Percentiles rank a stretch among this genome's conserved stretches.
phyloP scores from a whole-genome alignment of 2,888 invertebrate genomes.

The Monoplex corrugatus region DNA sequence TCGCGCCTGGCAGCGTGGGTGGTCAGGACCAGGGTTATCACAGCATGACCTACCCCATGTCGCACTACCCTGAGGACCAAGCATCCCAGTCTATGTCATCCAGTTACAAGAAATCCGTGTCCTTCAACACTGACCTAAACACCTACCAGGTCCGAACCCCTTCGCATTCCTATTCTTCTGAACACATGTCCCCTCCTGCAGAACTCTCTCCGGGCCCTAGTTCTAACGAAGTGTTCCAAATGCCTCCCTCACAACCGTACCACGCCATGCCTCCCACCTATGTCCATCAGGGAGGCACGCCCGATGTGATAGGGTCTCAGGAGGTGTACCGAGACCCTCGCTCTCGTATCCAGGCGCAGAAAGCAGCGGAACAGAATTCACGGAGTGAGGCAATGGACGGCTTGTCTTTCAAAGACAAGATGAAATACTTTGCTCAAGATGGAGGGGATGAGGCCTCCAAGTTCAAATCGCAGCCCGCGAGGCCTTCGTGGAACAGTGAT shows the following conservation, averaged over 20 bases:
- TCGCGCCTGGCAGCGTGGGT: slow-evolving; percentile 74
- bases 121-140: slow-evolving; percentile 81
- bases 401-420: slow-evolving; percentile 98
- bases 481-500: slow-evolving; percentile 87
- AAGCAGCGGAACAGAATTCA: slow-evolving; percentile 64
- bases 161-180: slow-evolving; percentile 66
- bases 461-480: slow-evolving; percentile 97
- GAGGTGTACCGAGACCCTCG: slow-evolving; percentile 98
- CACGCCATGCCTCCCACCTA: slow-evolving; percentile 1
- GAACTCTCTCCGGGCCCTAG: slow-evolving; percentile 49
- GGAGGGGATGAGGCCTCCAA: slow-evolving; percentile 97
- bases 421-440: slow-evolving; percentile 99
- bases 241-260: slow-evolving; percentile 64
- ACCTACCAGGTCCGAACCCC: slow-evolving; percentile 76
- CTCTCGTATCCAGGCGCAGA: slow-evolving; percentile 91
- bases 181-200: slow-evolving; percentile 76
- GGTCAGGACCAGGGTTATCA: slow-evolving; percentile 39
- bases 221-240: slow-evolving; percentile 50
- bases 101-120: slow-evolving; percentile 81
- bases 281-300: slow-evolving; percentile 86
- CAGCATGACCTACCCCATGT: slow-evolving; percentile 49
- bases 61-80: slow-evolving; percentile 42
- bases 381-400: slow-evolving; percentile 85
- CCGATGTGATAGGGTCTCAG: slow-evolving; percentile 98
- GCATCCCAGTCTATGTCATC: slow-evolving; percentile 39